Base-by-base conservation (phyloP, 2,113 vertebrate species). In the Piprites chloris region DNA sequence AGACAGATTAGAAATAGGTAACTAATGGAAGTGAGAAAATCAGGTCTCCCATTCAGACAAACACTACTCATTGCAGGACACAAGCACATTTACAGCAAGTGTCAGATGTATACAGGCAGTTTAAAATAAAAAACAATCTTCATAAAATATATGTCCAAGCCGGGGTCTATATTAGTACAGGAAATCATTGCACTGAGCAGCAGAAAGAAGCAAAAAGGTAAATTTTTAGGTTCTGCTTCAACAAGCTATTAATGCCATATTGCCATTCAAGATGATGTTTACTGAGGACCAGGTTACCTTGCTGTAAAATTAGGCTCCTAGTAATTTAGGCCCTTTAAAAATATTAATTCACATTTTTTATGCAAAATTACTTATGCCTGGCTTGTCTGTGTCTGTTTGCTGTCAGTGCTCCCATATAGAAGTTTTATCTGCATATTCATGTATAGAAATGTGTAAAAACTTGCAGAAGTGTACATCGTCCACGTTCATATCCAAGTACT, bases 221-320 rank as follows among this genome's bases (percentile, higher is more conserved):
- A 96, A 96, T 90, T 80, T 92, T 61, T 78, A 86, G 61, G 73
- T 95, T 93, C 76, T 65, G 44, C 93, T 71, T 96, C 67, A 90
- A 80, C 44, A 61, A 7, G 3, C 44, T 37, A 58, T 92, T 92
- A 81, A 90, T 89, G 79, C 65, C 58, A 81, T 83, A 81, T 91
- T 89, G 79, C 65, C 58, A 81, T 83, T 92, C 81, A 89, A 78
- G 84, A 87, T 19, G 9, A 80, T 65, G 47, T 68, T 88, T 90
- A 86, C n/a, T 0, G 0, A 87, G 65, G 73, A 81, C 82, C 44
- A 59, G 42, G 65, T 84, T 93, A 78, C 72, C 90, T 90, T 20
- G 7, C 61, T 92, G 73, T 82, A 87, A 96, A 93, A 84, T 75
- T 58, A 55, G 16, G 90, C 39, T 71, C 49, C 47, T 65, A 28